Base-by-base conservation (phyloP, 2,888 invertebrate species). In the Bombylius discolor region DNA sequence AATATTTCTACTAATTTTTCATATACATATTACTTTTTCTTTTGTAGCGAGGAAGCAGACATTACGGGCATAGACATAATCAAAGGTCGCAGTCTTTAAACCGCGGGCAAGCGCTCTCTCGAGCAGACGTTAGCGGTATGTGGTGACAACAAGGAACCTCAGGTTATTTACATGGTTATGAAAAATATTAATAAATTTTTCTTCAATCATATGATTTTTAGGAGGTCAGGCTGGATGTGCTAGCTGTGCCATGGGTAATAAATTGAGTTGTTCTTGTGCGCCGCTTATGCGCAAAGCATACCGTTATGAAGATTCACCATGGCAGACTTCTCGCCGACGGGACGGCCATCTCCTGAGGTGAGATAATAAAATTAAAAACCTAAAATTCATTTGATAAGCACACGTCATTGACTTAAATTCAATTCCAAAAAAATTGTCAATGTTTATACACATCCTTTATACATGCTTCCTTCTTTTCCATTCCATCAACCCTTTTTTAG, bases 221-320 rank as follows among this genome's bases (percentile, higher is more conserved):
- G 71, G 70, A 70, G 70, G 72, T 68, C 73, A 74, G 68, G 66
- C 69, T 62, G 68, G 73, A 67, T 74, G 74, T 70, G 68, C 74
- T 62, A 74, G 82, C 77, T 81, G 79, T 74, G 79, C 82, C 74
- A 93, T 96, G 96, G 96, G 96, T 78, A 96, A 96, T 81, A 96
- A 96, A 81, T 81, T 96, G 74, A 92, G 91, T 76, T 94, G 93
- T 80, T 92, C 93, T 70, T 96, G 96, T 80, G 95, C 93, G 70
- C 95, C 96, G 69, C 83, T 96, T 73, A 87, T 94, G 78, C 87
- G 93, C 79, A 95, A 94, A 81, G 91, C 90, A 72, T 95, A 95
- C 79, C 87, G 94, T 72, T 92, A 93, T 78, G 94, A 91, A 77
- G 92, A 94, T 77, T 91, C 93, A 73, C 95, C 95, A 74, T 93